Evolutionary conservation across 2,113 vertebrate species (phyloP), one percentile per base, ranked within the genome.

Genomic region (Campylomormyrus numenius): DNA sequence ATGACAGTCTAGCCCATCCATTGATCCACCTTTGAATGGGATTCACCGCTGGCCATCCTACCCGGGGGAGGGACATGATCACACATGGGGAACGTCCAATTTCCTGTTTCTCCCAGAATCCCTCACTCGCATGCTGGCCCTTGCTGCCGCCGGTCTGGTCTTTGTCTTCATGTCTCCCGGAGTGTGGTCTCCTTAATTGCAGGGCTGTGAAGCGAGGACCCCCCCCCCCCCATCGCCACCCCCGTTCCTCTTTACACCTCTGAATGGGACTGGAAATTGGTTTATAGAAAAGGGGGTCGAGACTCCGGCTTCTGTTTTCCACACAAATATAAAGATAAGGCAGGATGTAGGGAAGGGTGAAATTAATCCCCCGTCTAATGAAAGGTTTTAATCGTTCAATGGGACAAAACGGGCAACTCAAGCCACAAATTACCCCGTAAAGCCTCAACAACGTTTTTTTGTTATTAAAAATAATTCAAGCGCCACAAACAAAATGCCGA

Each of bases 21-120:
- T 95, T 95, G 96, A 96, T 96, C 95, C 93, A 92, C 90, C 93
- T 94, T 92, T 95, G 93, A 94, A 94, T 95, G 94, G 93, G 93
- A 95, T 94, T 94, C 95, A 93, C 92, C 94, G 90, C 90, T 93
- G 92, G 92, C 92, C 93, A 93, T 88, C 92, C 92, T 93, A 93
- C 93, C 93, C 39, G 27, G 90, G 92, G 92, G 91, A 85, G 92
- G 89, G 92, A 89, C 77, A 92, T 83, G 70, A 56, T 56, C 70
- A 46, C 92, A 92, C 92, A 93, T 92, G 93, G 92, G 85, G 91
- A 90, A 89, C 70, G 90, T 91, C 89, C 94, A 90, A 95, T 95
- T 95, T 95, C 94, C 94, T 94, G 93, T 92, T 94, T 92, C 92
- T 93, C 85, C 46, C 46, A 0, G 39, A 89, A 91, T 39, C 89